Evolutionary conservation across 2,797 vertebrate species (phyloP).

Genomic region (Falco concolor): DNA sequence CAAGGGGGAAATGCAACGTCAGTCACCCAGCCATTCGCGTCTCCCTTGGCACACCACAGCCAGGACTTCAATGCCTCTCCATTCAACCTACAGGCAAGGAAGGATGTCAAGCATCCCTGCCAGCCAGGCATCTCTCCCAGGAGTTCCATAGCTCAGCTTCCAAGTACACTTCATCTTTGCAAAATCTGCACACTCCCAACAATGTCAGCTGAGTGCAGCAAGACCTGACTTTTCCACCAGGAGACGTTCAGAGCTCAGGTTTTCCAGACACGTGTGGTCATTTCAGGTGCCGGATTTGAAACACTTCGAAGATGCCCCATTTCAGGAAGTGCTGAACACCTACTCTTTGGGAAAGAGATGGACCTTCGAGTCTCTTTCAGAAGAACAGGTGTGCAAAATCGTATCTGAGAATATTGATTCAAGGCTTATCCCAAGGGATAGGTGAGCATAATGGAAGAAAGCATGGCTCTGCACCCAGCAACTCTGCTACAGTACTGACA

Average conservation of each 20-base stretch:
- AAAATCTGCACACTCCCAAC: not conserved
- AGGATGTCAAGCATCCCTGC: not conserved
- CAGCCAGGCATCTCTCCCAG: not conserved
- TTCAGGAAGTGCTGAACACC: not conserved
- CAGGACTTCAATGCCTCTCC: not conserved
- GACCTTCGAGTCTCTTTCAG: not conserved
- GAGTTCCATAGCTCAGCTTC: not conserved
- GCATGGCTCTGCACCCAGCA: not conserved
- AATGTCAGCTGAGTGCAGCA: fast-evolving
- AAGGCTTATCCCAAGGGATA: not conserved
- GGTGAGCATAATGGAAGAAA: not conserved
- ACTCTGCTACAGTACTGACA: not conserved
- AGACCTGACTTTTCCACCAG: not conserved
- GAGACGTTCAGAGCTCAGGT: fast-evolving
- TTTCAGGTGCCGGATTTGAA: not conserved
- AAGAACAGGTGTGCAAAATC: not conserved
- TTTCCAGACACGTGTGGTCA: not conserved
- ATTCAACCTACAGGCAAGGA: not conserved
- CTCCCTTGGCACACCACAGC: not conserved
- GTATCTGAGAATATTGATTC: not conserved
- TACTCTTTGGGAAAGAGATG: not conserved
- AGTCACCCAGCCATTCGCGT: fast-evolving
- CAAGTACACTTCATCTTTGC: not conserved
- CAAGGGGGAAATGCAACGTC: not conserved
- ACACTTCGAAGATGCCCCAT: not conserved